Base-by-base conservation (phyloP, 2,113 vertebrate species). In the Stercorarius parasiticus region DNA sequence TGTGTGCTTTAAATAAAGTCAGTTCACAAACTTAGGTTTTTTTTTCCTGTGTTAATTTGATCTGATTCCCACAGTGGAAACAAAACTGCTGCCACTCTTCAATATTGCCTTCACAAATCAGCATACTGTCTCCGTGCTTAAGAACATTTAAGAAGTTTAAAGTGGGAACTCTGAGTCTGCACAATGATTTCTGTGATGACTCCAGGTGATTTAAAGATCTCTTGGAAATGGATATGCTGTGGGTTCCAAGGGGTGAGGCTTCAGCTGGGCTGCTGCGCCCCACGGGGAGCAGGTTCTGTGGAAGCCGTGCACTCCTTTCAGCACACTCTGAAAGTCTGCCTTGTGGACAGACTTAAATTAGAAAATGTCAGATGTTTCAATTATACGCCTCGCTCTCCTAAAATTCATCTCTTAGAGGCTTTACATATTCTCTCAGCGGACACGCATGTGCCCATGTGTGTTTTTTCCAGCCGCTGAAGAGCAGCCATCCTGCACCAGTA, bases 21-120 rank as follows among this genome's bases (percentile, higher is more conserved):
- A 52, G 23, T 76, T 95, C 78, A 76, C 85, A 76, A 82, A 76
- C 49, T 15, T 65, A n/a, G 13, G 3, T 2, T 2, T 6, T 83
- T 86, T 80, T 76, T 21, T 15, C 34, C 18, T 30, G 11, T 50
- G 20, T 86, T 81, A 73, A 56, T 88, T 86, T 86, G 81, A 36
- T 74, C 69, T 32, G 29, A 29, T 96, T 72, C 61, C 64, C 79
- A 61, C 36, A 34, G 72, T 27, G 53, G 53, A 92, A 64, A 71
- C 55, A 61, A 56, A 82, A 49, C 55, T 61, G 18, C 43, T 89
- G 20, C 86, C 30, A 20, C 34, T 87, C 79, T 83, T 80, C 66
- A 76, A 1, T 55, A 45, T 71, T 95, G 49, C 43, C 90, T 64
- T 77, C 78, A 87, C 52, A 96, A 85, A 79, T 87, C 86, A 90